Base-by-base conservation (phyloP, 30 jellyfish, hydroid and myxozoan genomes). In the Clytia hemisphaerica region DNA sequence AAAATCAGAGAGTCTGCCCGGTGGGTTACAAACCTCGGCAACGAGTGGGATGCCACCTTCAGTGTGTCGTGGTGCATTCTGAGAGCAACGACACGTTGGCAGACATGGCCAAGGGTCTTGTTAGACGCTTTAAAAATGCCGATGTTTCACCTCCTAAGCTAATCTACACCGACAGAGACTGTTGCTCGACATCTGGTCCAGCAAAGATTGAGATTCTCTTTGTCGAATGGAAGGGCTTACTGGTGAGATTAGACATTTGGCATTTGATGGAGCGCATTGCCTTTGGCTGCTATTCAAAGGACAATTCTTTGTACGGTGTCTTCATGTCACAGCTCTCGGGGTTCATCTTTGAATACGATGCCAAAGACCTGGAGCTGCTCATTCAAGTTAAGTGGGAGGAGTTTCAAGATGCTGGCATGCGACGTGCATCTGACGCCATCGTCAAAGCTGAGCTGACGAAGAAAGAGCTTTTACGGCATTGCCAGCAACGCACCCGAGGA, bases 21-120 rank as follows among this genome's bases (percentile, higher is more conserved):
- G 7, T 79, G 75, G 76, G 50, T 37, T 1, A 67, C 84, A 59
- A 79, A 79, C 42, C 73, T 79, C 42, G 93, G 86, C 59, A 79
- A 79, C 60, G 93, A 79, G 64, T 65, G 28, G 5, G 93, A 85
- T 3, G 68, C 42, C 61, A 45, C 70, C 16, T 37, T 61, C 75
- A 70, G 26, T 22, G 78, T 27, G 74, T 67, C 15, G 31, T 70
- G 36, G 50, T 45, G 35, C 24, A 58, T 16, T 70, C 76, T 14
- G 58, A 42, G 24, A 19, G 78, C 21, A 45, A 25, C 16, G 57
- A 34, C 15, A 45, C 67, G 9, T 15, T 70, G 33, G 37, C 27
- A 40, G 16, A 50, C 5, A 70, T 48, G 82, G 82, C 82, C n/a
- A 34, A 70, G 4, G 77, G 82, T 35, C 22, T 70, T 19, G 36